Percentiles rank a stretch among this genome's conserved stretches.
Evolutionary conservation across 1,140 invertebrate species (phyloP).

Genomic region (Drosophila ficusphila): DNA sequence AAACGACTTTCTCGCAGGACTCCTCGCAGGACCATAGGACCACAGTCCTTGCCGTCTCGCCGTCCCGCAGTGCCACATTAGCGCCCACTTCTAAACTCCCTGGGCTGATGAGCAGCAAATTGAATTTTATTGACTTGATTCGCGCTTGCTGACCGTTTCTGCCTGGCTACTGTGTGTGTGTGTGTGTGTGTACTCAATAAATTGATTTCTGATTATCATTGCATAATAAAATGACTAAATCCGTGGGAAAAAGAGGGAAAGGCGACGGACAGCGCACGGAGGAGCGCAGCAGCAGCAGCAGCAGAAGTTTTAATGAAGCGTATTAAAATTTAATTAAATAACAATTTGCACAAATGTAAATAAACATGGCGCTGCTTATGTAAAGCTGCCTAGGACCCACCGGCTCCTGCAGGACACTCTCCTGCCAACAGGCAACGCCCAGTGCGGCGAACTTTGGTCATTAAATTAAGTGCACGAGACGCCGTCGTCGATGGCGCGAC

Average conservation of each 20-base stretch:
- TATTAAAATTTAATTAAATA: constrained; percentile 82
- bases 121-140: constrained; percentile 79
- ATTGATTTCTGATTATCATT: constrained; percentile 82
- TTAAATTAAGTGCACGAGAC: constrained; percentile 76
- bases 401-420: constrained; percentile 13
- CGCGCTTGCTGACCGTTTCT: constrained; percentile 57
- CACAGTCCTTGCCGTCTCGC: not conserved
- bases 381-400: constrained; percentile 38
- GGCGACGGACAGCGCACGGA: not conserved
- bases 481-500: constrained; percentile 5
- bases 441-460: constrained; percentile 74
- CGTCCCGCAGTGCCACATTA: constrained; percentile 31
- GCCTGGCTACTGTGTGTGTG: not conserved
- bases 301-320: constrained; percentile 77
- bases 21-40: too few relatives aligned
- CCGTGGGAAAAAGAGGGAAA: constrained; percentile 14
- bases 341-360: constrained; percentile 80
- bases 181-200: constrained; percentile 56
- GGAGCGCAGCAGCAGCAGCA: too few relatives aligned
- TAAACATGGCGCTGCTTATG: constrained; percentile 75
- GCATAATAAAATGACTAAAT: constrained; percentile 70
- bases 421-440: constrained; percentile 50
- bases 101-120: constrained; percentile 73
- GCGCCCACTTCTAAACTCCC: constrained; percentile 23
- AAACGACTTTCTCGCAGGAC: constrained; percentile 39